Percentiles rank a stretch among this genome's conserved stretches.
Conservation (phyloP, 2,797 vertebrate species). For the Malurus splendens region DNA sequence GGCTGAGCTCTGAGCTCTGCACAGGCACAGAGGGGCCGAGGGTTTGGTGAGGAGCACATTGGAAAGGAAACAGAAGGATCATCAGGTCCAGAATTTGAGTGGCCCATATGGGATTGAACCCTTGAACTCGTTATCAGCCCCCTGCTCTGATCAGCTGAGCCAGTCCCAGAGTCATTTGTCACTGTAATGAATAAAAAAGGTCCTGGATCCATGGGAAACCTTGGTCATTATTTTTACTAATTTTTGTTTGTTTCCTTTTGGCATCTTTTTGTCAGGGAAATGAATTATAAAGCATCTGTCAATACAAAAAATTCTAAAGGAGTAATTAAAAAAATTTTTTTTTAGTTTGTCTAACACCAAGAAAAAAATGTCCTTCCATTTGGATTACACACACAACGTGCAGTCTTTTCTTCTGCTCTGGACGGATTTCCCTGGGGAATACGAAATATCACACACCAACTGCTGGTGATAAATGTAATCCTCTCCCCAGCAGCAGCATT, state of each 20-base stretch:
- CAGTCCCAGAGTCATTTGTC: neutral
- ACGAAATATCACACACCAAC: neutral
- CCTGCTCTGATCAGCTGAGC: neutral
- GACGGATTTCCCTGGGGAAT: neutral
- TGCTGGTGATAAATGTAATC: slow-evolving; percentile 27
- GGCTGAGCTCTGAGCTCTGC: neutral
- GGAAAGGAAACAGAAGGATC: neutral
- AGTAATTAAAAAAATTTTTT: neutral
- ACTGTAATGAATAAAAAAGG: neutral
- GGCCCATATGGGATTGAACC: neutral
- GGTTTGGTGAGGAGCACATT: rapidly evolving
- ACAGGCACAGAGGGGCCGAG: neutral
- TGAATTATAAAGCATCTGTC: neutral
- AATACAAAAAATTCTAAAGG: neutral
- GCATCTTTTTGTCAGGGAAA: neutral
- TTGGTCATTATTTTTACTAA: neutral
- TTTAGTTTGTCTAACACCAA: neutral
- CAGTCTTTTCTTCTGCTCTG: neutral
- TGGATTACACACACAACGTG: neutral
- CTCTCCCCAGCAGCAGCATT: neutral
- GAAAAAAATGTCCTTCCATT: neutral
- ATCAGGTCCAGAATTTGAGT: neutral
- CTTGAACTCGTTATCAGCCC: neutral
- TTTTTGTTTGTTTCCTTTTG: neutral
- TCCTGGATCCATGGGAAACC: neutral